Evolutionary conservation across 2,113 vertebrate genomes (phyloP), one percentile per base, ranked within the genome.

Genomic region (Prionailurus viverrinus): DNA sequence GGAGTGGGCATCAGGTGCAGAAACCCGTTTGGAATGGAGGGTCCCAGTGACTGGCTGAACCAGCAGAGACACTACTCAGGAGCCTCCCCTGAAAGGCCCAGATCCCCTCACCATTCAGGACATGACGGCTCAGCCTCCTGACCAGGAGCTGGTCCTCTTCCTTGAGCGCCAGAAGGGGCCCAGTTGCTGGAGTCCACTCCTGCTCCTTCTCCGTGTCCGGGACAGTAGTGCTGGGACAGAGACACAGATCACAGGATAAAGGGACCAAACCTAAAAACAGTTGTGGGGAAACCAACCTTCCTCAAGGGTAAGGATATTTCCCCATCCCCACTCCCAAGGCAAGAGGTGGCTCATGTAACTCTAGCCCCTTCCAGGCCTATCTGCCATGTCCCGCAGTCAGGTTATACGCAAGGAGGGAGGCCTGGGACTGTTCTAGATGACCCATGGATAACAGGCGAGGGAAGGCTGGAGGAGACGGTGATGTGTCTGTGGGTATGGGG

Each of bases 51-150:
- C 45, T 78, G 9, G 33, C 29, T 6, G 9, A 10, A 71, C 71
- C 5, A 19, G 45, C 29, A 89, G 69, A 33, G 48, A 9, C 36
- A 80, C 4, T 31, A n/a, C 36, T 53, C 19, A 66, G 76, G 74
- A 71, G 7, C n/a, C n/a, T 9, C 83, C 91, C 51, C 69, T 16
- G 9, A 16, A 91, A 36, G 71, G 53, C 31, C 10, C 48, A 71
- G 85, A 39, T 21, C 15, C 89, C 76, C 98, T 99, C 95, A 99
- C 99, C 99, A 0, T 97, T 98, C 93, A 99, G 97, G 0, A 98
- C 29, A 0, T 99, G 99, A 68, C 98, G 93, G n/a, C 98, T 98
- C 92, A 99, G 98, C 3, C 83, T 96, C 0, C 96, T 98, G 95
- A 99, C 98, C 83, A 99, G 27, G 27, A 94, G 61, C 23, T 98